Base-by-base conservation (phyloP, 2,888 invertebrate genomes). In the Drosophila anceps region DNA sequence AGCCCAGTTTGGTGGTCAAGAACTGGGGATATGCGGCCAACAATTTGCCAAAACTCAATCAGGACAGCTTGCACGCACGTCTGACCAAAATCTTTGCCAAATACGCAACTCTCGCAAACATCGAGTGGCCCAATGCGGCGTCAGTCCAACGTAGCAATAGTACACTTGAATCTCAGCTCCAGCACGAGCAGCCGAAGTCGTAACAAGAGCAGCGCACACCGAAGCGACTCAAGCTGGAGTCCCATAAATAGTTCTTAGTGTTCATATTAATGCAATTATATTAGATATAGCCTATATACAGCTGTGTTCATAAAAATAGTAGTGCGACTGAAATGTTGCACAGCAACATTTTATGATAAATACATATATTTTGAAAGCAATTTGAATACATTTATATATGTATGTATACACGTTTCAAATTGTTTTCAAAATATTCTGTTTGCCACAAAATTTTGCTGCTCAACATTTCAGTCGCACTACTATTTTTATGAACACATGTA, bases 1-100 rank as follows among this genome's bases (percentile, higher is more conserved):
- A 69, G 6, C 72, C 82, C 18, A 27, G 62, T 5, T 59, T 91
- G 68, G 90, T 90, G 20, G 55, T 88, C 29, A 91, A 91, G 53
- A 91, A 91, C 58, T 91, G 89, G 90, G n/a, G 68, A 4, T 57
- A 61, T 46, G 90, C 85, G n/a, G 18, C 80, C 1, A 80, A 65
- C 15, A 77, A 58, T 44, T 24, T 76, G 35, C 58, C 67, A 0
- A 0, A 0, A 0, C 2, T 1, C 5, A 20, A 9, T 3, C 54
- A 60, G 7, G 51, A 58, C 1, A 54, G 50, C 12, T 7, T 86
- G 5, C 15, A 10, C 0, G 6, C 0, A 7, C 64, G 58, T 10
- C 48, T 86, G 7, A 12, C 12, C 15, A 10, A 20, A 3, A 55
- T 89, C 15, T 90, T 86, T 50, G 57, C 37, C 27, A 81, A 76